Base-by-base conservation (phyloP, 2,888 invertebrate species). In the Diplolepis rosae region DNA sequence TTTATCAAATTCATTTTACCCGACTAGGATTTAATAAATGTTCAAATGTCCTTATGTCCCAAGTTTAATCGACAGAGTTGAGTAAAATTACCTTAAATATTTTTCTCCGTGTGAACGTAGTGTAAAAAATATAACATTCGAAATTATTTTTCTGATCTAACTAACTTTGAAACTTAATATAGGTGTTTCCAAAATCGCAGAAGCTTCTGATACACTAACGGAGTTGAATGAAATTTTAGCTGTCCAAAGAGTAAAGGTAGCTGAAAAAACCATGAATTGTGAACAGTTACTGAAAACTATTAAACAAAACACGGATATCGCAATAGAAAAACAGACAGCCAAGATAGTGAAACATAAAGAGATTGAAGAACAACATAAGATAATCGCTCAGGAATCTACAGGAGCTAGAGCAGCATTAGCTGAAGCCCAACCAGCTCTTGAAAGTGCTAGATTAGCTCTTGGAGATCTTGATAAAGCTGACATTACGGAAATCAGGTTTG, bases 381-480 rank as follows among this genome's bases (percentile, higher is more conserved):
- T 95, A 27, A 97, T 97, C 77, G 91, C 91, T 1, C 92, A 92
- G 13, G 97, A 98, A 87, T 95, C 96, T 87, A 91, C 91, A 0
- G 97, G 97, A 54, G 97, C 97, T 0, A 95, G 95, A 85, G 93
- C 92, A 77, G 94, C 93, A 0, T 89, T 98, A 65, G 93, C 93
- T 0, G 95, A 94, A 48, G 97, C 97, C 0, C 88, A 97, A 85
- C 97, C 97, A 0, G 96, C 94, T 0, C 89, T 98, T 0, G 95
- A 96, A 83, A 93, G 93, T 9, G 97, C 97, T 0, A 91, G 95
- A 71, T 83, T 93, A 13, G 97, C 97, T 0, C 90, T 98, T 0
- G 92, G 93, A 0, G 95, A 96, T 78, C 90, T 98, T 52, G 96
- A 97, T 66, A 97, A 97, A 89, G 92, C 94, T 0, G 97, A 97